These are phyloP conservation scores for Knipowitschia caucasica DNA, from an alignment of 2,797 vertebrate genomes.

Conservation along the genomic window DNA sequence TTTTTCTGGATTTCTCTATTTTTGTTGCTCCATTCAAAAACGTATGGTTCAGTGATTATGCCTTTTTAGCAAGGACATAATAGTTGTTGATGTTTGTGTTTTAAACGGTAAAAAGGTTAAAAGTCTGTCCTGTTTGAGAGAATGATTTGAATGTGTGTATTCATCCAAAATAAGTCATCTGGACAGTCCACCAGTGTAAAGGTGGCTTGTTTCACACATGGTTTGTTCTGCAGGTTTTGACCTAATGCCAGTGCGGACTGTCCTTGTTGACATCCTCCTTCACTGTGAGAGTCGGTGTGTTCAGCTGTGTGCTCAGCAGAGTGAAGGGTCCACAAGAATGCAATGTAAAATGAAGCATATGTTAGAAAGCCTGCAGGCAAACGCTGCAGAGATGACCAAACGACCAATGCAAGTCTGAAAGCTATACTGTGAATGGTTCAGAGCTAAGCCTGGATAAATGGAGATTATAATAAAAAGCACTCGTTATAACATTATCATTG, in stretches of 20 bases:
- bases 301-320: constrained; percentile 34
- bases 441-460: not conserved
- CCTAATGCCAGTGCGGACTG: constrained; percentile 27
- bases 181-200: not conserved
- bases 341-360: constrained; percentile 43
- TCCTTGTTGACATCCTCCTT: constrained; percentile 30
- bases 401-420: not conserved
- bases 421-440: not conserved
- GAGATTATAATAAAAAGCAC: too few species aligned
- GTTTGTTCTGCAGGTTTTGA: not conserved
- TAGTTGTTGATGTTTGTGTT: not conserved
- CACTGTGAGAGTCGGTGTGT: constrained; percentile 37
- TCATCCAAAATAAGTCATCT: not conserved
- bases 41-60: not conserved
- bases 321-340: constrained; percentile 45
- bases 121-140: not conserved
- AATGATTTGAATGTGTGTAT: constrained; percentile 1
- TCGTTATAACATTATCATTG: too few species aligned
- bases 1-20: constrained; percentile 4
- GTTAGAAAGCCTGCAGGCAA: constrained; percentile 18
- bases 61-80: not conserved
- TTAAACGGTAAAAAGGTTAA: not conserved
- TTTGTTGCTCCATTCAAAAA: not conserved
- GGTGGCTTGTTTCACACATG: constrained; percentile 10
- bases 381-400: not conserved